These are phyloP conservation scores for Telmatochromis brichardi DNA, from an alignment of 2,113 vertebrate genomes.

Conservation along the genomic window DNA sequence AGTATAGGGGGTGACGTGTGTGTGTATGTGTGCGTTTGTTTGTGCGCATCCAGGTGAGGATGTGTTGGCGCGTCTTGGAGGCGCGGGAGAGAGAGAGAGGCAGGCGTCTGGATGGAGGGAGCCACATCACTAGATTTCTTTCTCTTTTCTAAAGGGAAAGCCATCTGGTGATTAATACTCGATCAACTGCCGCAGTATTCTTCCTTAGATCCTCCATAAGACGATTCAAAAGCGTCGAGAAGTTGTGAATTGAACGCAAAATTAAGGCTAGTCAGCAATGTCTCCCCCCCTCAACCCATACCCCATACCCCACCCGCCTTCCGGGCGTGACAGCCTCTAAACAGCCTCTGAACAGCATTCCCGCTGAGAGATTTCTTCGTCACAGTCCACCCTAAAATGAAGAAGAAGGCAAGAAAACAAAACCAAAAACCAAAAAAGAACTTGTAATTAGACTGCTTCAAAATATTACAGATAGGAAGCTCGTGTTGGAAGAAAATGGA, in stretches of 20 bases:
- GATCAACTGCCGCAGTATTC: conserved; percentile 12
- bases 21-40: neutral
- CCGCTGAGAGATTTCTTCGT: neutral
- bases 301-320: neutral
- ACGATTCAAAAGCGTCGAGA: neutral
- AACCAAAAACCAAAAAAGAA: accelerated
- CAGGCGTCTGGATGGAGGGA: conserved; percentile 36
- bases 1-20: neutral
- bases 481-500: neutral
- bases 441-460: neutral
- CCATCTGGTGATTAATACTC: neutral
- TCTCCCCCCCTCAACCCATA: neutral
- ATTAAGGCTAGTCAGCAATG: neutral
- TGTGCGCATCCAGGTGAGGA: conserved; percentile 50
- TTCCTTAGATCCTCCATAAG: neutral
- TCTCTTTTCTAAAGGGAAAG: neutral
- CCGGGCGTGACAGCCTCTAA: conserved; percentile 47
- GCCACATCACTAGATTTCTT: neutral
- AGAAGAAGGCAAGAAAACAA: neutral
- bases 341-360: neutral
- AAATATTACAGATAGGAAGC: neutral
- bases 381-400: neutral
- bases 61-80: conserved; percentile 41
- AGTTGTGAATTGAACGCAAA: neutral
- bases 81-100: conserved; percentile 22